Evolutionary conservation across 2,888 invertebrate species (phyloP), one percentile per base, ranked within the genome.

Genomic region (Dasysyrphus tricinctus): DNA sequence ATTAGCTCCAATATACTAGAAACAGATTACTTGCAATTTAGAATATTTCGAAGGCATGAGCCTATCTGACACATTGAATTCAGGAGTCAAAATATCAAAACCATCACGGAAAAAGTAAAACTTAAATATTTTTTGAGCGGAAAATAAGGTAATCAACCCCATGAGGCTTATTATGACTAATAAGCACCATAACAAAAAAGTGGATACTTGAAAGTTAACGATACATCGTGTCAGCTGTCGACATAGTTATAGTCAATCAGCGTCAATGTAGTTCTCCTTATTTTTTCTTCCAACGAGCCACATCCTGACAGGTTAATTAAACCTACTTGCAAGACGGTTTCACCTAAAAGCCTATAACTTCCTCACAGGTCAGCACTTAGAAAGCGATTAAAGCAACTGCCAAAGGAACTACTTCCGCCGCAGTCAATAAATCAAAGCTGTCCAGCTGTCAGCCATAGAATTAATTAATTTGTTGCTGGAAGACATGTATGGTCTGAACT

Each of bases 361-460:
- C 44, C 65, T 39, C n/a, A 69, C 69, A 54, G 54, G 69, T 39
- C 69, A 54, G 69, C 69, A 69, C 69, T 69, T 54, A 67, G 39
- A 54, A 39, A 51, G 54, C 69, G 69, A 69, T 54, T 69, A 51
- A 69, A 54, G 11, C 34, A 54, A 67, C 44, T 67, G 49, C 67
- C 69, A 54, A 37, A 54, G 54, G 24, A 69, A 54, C 51, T 69
- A 54, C 69, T 69, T 69, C 69, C 69, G 39, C 69, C 29, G 69
- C 69, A 69, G 69, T 69, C 69, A 39, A 69, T 69, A 69, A 69
- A 69, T 69, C 51, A 69, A 69, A 39, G 51, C 69, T 51, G 37
- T 54, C 69, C 69, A 11, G 39, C 69, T 69, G 69, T 69, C 69
- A 51, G 39, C 69, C n/a, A 37, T 54, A n/a, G 69, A 69, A 69